Percentiles rank a stretch among this genome's conserved stretches.
These are phyloP conservation scores for Sebastes aleutianus DNA, from an alignment of 2,797 vertebrate genomes.

Conservation along the genomic window DNA sequence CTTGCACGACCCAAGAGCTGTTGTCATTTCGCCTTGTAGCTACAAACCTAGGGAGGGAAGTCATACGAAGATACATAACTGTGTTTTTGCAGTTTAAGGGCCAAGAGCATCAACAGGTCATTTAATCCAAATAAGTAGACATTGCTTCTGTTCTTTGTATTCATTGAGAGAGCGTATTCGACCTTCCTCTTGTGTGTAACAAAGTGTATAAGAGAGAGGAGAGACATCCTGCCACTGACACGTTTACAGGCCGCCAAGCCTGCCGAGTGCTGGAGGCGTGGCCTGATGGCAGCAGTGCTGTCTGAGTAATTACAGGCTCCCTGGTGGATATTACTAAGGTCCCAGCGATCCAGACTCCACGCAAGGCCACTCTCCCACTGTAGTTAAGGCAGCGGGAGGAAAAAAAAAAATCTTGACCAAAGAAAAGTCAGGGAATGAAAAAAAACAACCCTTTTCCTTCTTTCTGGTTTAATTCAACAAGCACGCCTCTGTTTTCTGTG, in stretches of 20 bases:
- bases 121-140: conserved; percentile 15
- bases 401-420: conserved; percentile 38
- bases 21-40: background rate
- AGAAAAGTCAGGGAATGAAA: conserved; percentile 56
- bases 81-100: background rate
- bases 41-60: background rate
- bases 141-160: background rate
- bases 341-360: conserved; percentile 72
- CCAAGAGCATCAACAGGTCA: conserved; percentile 1
- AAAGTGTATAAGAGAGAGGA: conserved; percentile 24
- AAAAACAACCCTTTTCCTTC: conserved; percentile 55
- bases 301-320: conserved; percentile 88
- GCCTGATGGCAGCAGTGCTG: conserved; percentile 79
- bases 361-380: conserved; percentile 65
- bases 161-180: conserved; percentile 13
- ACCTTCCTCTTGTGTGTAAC: conserved; percentile 20
- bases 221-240: conserved; percentile 80
- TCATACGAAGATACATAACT: background rate
- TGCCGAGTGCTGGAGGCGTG: conserved; percentile 71
- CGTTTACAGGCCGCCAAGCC: conserved; percentile 67
- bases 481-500: conserved; percentile 59
- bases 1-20: background rate
- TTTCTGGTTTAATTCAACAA: conserved; percentile 60
- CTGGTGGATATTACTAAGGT: conserved; percentile 84
- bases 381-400: conserved; percentile 40